A percentile compares a stretch with the other conserved stretches of the same genome.
phyloP scores from a whole-genome alignment of 2,888 invertebrate species.

The Pterobdella sp. region DNA sequence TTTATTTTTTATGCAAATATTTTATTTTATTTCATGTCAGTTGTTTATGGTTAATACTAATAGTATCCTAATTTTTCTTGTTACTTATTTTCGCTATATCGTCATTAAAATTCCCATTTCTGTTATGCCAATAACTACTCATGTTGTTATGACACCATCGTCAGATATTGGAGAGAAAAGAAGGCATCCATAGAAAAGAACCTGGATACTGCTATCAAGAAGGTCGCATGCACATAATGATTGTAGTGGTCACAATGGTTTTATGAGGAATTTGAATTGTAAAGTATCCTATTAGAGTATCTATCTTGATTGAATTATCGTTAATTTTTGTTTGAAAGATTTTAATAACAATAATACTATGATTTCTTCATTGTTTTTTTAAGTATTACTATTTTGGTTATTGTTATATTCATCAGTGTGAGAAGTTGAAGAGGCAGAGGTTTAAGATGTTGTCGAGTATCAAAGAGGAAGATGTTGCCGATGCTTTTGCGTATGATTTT shows the following conservation, averaged over 20 bases:
- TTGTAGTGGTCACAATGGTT: no score
- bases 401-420: slow-evolving; percentile 9
- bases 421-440: slow-evolving; percentile 23
- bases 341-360: neutral
- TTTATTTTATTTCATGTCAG: no score
- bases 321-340: neutral
- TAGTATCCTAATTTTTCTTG: no score
- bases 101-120: neutral
- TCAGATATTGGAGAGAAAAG: slow-evolving; percentile 4
- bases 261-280: no score
- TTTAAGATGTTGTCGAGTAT: slow-evolving; percentile 16
- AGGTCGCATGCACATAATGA: no score
- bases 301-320: neutral
- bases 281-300: no score
- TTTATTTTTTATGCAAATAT: no score
- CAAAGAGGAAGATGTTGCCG: neutral
- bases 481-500: slow-evolving; percentile 47
- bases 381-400: neutral
- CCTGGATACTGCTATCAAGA: neutral
- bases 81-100: neutral
- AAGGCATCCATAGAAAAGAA: slow-evolving; percentile 1
- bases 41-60: no score
- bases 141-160: neutral
- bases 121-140: neutral
- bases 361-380: neutral